These are phyloP conservation scores for Psophia crepitans DNA, from an alignment of 2,113 vertebrate genomes.

Conservation along the genomic window DNA sequence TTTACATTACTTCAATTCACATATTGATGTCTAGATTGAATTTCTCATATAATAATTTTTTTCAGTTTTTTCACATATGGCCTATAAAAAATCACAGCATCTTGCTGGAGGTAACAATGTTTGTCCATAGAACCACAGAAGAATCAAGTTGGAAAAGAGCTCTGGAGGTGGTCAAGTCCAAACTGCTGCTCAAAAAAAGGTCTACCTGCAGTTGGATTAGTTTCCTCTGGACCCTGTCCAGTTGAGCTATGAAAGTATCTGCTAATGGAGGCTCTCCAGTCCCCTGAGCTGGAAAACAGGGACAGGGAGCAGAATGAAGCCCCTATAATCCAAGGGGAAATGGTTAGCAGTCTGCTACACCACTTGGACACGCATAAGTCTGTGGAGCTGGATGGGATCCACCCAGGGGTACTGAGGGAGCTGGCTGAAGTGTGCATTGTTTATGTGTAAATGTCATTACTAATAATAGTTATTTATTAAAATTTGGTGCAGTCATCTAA, in stretches of 20 bases:
- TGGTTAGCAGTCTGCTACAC: too few species aligned
- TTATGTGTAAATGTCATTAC: neutral
- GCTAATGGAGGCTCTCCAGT: neutral
- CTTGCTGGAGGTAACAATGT: neutral
- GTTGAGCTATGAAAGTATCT: neutral
- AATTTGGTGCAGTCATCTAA: neutral
- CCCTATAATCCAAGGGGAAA: too few species aligned
- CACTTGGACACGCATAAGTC: too few species aligned
- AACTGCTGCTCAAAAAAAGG: neutral
- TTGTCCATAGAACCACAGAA: neutral
- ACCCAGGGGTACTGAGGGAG: too few species aligned
- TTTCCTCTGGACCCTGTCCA: neutral
- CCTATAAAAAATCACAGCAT: neutral
- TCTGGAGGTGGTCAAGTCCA: neutral
- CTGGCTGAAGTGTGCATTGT: neutral
- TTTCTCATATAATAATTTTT: neutral
- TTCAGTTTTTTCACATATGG: neutral
- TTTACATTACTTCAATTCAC: neutral
- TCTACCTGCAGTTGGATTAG: neutral
- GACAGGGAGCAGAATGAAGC: too few species aligned
- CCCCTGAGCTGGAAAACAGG: too few species aligned
- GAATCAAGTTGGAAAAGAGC: neutral
- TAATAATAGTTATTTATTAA: neutral
- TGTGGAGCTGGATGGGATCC: too few species aligned
- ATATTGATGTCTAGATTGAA: neutral